A percentile compares a stretch with the other conserved stretches of the same genome.
phyloP scores from a whole-genome alignment of 2,797 vertebrate species.

The Crocidura indochinensis region DNA sequence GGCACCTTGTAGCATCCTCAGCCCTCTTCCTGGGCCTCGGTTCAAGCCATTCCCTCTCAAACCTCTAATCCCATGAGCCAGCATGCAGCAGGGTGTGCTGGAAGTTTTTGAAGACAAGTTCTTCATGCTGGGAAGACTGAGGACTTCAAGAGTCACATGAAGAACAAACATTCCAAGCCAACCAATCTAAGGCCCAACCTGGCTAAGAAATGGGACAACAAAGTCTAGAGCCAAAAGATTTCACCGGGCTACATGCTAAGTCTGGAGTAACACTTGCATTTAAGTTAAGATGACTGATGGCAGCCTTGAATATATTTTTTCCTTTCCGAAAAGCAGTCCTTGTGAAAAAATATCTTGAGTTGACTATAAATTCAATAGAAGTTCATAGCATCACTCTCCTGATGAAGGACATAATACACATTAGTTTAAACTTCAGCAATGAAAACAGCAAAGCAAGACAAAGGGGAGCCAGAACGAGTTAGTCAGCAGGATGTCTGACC shows the following conservation, averaged over 20 bases:
- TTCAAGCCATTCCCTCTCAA: constrained; percentile 79
- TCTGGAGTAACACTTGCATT: constrained; percentile 7
- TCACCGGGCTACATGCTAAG: not conserved
- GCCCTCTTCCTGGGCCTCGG: constrained; percentile 69
- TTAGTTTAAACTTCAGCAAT: constrained; percentile 18
- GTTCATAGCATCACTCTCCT: not conserved
- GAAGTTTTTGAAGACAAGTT: constrained; percentile 31
- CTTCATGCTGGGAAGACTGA: constrained; percentile 86
- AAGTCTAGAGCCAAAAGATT: constrained; percentile 32
- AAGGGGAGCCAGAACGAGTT: no score
- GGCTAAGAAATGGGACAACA: not conserved
- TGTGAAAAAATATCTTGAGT: not conserved
- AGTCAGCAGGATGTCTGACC: no score
- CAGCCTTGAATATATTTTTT: not conserved
- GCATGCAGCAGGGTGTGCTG: constrained; percentile 38
- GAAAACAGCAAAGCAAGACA: no score
- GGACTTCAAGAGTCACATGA: constrained; percentile 83
- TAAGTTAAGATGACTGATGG: constrained; percentile 17
- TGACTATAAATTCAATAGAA: constrained; percentile 1
- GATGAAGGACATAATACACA: constrained; percentile 21
- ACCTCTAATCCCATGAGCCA: constrained; percentile 61
- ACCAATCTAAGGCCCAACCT: not conserved
- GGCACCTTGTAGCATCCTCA: constrained; percentile 30
- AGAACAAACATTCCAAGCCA: constrained; percentile 2
- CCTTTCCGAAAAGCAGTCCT: constrained; percentile 30